A percentile compares a stretch with the other conserved stretches of the same genome.
phyloP scores from a whole-genome alignment of 2,888 invertebrate genomes.

The Ganaspis brasiliensis region DNA sequence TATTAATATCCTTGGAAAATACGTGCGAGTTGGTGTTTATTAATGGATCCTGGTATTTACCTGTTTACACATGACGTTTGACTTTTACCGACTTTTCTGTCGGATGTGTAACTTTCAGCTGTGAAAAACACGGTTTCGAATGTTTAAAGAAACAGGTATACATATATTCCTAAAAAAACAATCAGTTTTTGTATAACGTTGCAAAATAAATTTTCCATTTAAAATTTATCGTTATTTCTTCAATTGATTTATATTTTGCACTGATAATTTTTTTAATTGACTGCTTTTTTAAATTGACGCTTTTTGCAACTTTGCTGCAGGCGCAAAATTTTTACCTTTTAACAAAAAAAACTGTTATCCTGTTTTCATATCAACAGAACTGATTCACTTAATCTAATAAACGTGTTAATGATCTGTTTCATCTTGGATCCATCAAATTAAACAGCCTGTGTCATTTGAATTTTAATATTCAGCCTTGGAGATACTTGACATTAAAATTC shows the following conservation, averaged over 20 bases:
- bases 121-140: constrained; percentile 41
- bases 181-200: not conserved
- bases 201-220: too few relatives aligned
- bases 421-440: constrained; percentile 28
- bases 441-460: constrained; percentile 12
- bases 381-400: constrained; percentile 27
- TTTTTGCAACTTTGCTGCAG: too few relatives aligned
- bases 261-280: too few relatives aligned
- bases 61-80: constrained; percentile 63
- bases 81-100: constrained; percentile 45
- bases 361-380: not conserved
- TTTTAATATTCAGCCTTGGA: constrained; percentile 32
- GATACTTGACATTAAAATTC: not conserved
- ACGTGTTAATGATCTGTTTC: constrained; percentile 34
- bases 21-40: constrained; percentile 69
- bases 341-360: too few relatives aligned
- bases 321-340: too few relatives aligned
- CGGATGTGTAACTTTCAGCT: constrained; percentile 14
- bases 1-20: constrained; percentile 34
- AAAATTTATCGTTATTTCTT: too few relatives aligned
- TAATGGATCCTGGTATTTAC: constrained; percentile 69
- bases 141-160: constrained; percentile 19
- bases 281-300: too few relatives aligned
- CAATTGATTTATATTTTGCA: too few relatives aligned
- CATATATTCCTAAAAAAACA: not conserved